Evolutionary conservation across 2,888 invertebrate genomes (phyloP), one percentile per base, ranked within the genome.

Genomic region (Timema podura): DNA sequence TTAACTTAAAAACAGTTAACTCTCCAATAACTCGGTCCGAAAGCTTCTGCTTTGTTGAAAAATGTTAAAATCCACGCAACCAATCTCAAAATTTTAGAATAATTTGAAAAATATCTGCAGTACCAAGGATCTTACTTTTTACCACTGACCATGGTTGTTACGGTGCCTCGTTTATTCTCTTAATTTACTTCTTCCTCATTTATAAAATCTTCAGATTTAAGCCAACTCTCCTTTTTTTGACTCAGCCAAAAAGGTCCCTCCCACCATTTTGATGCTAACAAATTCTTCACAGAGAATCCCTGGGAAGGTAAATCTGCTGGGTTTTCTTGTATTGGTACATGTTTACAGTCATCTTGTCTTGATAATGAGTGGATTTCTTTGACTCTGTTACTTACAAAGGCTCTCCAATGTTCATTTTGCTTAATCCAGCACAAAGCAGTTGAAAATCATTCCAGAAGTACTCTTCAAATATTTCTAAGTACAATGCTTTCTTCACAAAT

Each of bases 221-320:
- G 61, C 30, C 61, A 61, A 6, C 45, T 8, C 13, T 61, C 61
- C 45, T 61, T 45, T 61, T 9, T 30, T n/a, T 10, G 11, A n/a
- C n/a, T n/a, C n/a, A n/a, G n/a, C n/a, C n/a, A n/a, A n/a, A n/a
- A n/a, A 6, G 75, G 75, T 15, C 76, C 76, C 57, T 70, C 70
- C 64, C 75, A 69, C 76, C 76, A 76, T 49, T 67, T 30, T 9
- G 64, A 68, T 5, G 44, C 16, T 6, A 72, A 9, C 10, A 74
- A 16, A 16, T 65, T 15, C 9, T 66, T 30, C 0, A 68, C 64
- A 0, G 48, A n/a, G 16, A 66, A 73, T 9, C 74, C 76, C 59
- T 74, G 1, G 1, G 75, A 75, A 9, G 76, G 75, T 2, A 76
- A 68, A 64, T 76, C 76, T 6, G 76, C 75, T 5, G 73, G 73